Conservation (phyloP, 1,140 invertebrate genomes). For the Vanessa atalanta region DNA sequence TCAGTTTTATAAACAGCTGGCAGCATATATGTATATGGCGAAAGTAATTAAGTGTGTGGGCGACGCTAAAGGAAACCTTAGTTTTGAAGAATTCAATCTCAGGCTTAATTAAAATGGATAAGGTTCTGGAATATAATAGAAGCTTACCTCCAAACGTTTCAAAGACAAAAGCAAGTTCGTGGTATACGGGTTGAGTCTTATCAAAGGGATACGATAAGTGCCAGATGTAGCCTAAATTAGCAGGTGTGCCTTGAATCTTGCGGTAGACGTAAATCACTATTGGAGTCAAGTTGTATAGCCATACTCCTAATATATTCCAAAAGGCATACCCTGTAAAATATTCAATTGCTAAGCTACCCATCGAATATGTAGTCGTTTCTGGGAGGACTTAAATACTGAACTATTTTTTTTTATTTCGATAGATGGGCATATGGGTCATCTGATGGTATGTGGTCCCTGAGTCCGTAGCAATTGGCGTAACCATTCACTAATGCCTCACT, state of each 20-base stretch:
- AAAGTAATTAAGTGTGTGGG: no score
- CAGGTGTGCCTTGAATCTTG: constrained; percentile 44
- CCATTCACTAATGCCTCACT: no score
- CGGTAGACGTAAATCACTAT: constrained; percentile 55
- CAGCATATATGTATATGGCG: no score
- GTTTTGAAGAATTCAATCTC: background rate
- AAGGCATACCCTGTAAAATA: constrained; percentile 61
- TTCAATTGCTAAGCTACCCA: background rate
- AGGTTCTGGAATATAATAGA: constrained; percentile 11
- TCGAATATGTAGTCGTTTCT: background rate
- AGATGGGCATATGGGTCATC: background rate
- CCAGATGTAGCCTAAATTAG: constrained; percentile 62
- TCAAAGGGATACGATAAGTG: constrained; percentile 67
- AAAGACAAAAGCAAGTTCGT: constrained; percentile 58
- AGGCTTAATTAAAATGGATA: background rate
- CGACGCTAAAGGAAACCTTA: background rate
- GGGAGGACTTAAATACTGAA: no score
- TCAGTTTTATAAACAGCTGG: no score
- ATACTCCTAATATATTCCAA: constrained; percentile 63
- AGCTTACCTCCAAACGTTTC: constrained; percentile 59
- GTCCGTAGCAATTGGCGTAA: no score
- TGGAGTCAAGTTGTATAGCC: constrained; percentile 64
- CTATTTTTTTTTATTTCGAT: no score
- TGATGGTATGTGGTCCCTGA: no score
- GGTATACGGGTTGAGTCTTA: constrained; percentile 56